Conservation (phyloP, 2,888 invertebrate species). For the Drosophila cyrtoloma region DNA sequence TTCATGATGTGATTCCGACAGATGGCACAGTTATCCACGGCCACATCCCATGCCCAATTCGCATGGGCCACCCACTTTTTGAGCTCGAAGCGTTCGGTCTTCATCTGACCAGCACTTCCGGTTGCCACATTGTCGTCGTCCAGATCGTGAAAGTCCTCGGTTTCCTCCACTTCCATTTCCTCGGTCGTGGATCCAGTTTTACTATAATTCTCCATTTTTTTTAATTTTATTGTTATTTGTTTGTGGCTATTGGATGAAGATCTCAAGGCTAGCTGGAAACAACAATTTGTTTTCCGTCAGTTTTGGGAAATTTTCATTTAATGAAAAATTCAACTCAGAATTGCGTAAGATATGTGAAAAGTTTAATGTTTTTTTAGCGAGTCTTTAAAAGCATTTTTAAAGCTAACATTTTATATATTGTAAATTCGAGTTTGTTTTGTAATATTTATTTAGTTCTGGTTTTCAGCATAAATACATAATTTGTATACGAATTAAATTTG, state of each 20-base stretch:
- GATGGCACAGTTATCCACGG: constrained; percentile 99
- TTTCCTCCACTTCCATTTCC: constrained; percentile 95
- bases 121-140: constrained; percentile 59
- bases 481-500: constrained; percentile 73
- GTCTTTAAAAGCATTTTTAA: background rate
- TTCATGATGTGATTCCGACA: constrained; percentile 99
- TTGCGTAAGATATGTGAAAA: background rate
- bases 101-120: constrained; percentile 91
- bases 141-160: constrained; percentile 89
- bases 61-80: constrained; percentile 99
- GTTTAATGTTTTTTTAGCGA: background rate
- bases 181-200: constrained; percentile 50
- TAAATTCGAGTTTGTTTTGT: constrained; percentile 12
- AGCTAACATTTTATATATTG: background rate
- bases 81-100: constrained; percentile 98
- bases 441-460: constrained; percentile 49
- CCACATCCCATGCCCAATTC: constrained; percentile 99
- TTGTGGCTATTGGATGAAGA: background rate
- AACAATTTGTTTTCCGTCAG: background rate
- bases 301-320: background rate
- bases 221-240: background rate
- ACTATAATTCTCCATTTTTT: constrained; percentile 29
- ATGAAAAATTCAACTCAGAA: background rate
- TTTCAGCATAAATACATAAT: constrained; percentile 67
- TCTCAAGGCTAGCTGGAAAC: constrained; percentile 5